Evolutionary conservation across 2,113 vertebrate species (phyloP).

Genomic region (Chascanopsetta lugubris): DNA sequence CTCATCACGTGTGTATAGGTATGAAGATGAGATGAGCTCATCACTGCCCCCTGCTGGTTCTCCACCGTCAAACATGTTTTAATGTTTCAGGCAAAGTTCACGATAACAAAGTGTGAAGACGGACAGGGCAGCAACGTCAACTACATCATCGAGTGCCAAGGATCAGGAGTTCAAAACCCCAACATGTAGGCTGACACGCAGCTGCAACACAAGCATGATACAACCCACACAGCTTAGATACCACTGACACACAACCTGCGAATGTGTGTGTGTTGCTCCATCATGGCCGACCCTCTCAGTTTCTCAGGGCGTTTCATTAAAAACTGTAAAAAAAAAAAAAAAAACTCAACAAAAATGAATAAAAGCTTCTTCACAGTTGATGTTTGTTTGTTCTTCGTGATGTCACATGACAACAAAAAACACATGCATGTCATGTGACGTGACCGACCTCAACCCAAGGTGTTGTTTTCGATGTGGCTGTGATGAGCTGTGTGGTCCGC

Average conservation of each 20-base stretch:
- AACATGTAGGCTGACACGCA: conserved; percentile 66
- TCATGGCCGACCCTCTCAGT: conserved; percentile 40
- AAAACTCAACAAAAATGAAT: conserved; percentile 32
- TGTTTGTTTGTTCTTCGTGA: background rate
- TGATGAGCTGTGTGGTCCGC: background rate
- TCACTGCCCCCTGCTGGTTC: background rate
- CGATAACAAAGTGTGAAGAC: conserved; percentile 87
- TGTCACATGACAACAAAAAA: background rate
- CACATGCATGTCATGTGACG: background rate
- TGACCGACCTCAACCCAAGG: background rate
- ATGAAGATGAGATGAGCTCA: background rate
- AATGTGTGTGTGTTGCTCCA: too few relatives aligned
- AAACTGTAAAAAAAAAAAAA: conserved; percentile 59
- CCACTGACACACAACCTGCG: conserved; percentile 40
- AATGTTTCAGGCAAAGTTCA: conserved; percentile 89
- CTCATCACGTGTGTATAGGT: too few relatives aligned
- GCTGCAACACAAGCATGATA: too few relatives aligned
- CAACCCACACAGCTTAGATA: background rate
- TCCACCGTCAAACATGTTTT: background rate
- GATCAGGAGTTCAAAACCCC: conserved; percentile 85
- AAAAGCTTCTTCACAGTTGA: conserved; percentile 25
- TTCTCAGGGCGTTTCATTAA: conserved; percentile 62
- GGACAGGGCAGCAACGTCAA: conserved; percentile 80
- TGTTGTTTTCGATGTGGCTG: too few relatives aligned
- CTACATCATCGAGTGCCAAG: conserved; percentile 93